These are phyloP conservation scores for Mamestra configurata DNA, from an alignment of 1,140 invertebrate genomes.

Conservation along the genomic window DNA sequence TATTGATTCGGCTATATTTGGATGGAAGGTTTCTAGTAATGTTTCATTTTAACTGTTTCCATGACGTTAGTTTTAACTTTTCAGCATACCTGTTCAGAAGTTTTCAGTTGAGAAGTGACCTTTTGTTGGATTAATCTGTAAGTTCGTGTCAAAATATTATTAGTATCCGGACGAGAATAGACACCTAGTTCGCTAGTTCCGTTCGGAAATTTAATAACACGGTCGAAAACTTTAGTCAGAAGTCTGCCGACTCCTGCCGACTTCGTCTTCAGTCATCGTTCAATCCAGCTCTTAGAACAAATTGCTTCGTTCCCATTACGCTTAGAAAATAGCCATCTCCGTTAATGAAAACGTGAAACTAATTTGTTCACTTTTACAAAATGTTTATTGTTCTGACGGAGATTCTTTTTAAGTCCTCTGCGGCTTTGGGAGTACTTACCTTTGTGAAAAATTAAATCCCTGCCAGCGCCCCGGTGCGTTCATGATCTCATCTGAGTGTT, in stretches of 20 bases:
- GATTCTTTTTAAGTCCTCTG: conserved; percentile 25
- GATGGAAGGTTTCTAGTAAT: background rate
- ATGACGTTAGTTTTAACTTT: background rate
- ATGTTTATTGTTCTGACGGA: conserved; percentile 19
- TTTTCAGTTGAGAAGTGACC: background rate
- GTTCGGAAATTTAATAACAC: conserved; percentile 21
- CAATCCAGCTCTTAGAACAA: conserved; percentile 50
- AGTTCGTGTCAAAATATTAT: background rate
- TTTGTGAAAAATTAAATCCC: conserved; percentile 17
- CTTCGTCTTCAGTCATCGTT: conserved; percentile 28
- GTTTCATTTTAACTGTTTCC: background rate
- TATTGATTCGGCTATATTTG: conserved; percentile 31
- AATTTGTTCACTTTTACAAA: conserved; percentile 26
- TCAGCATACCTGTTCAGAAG: background rate
- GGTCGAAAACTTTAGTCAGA: conserved; percentile 22
- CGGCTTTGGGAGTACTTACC: conserved; percentile 21
- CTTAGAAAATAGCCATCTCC: conserved; percentile 34
- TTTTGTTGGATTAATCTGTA: background rate
- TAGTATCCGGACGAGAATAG: background rate
- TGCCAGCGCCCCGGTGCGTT: background rate
- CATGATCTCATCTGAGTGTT: background rate
- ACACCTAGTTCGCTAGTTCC: background rate
- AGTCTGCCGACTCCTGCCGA: background rate
- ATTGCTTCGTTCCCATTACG: conserved; percentile 41
- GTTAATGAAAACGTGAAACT: conserved; percentile 37